Conservation (phyloP, 2,797 vertebrate genomes). For the Echeneis naucrates region DNA sequence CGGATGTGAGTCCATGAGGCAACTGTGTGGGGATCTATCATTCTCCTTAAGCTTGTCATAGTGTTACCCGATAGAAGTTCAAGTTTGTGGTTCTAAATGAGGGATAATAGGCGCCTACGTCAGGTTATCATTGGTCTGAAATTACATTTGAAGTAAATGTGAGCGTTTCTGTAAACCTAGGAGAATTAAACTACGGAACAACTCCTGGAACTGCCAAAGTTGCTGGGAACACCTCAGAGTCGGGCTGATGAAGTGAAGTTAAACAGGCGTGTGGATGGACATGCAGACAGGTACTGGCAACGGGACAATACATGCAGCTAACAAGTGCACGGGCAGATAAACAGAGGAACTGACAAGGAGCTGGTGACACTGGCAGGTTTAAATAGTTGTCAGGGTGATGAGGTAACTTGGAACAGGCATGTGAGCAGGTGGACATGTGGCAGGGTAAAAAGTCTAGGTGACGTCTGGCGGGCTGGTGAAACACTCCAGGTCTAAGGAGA, state of each 20-base stretch:
- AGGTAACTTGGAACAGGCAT: background rate
- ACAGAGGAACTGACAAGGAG: background rate
- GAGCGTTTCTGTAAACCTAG: background rate
- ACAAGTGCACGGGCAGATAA: no score
- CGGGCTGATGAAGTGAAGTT: background rate
- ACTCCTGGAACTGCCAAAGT: background rate
- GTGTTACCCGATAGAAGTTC: background rate
- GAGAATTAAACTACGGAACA: background rate
- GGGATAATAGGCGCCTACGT: no score
- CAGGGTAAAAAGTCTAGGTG: background rate
- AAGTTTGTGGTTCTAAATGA: constrained; percentile 30
- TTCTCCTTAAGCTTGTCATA: constrained; percentile 38
- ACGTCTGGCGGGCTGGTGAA: background rate
- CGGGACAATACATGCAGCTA: background rate
- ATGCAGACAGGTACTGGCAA: background rate
- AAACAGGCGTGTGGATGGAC: background rate
- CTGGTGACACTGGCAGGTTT: background rate
- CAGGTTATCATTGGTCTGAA: background rate
- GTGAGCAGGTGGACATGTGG: background rate
- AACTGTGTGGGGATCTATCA: constrained; percentile 21
- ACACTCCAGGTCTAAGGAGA: background rate
- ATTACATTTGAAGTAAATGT: background rate
- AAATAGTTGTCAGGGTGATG: background rate
- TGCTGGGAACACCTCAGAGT: background rate
- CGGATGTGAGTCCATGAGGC: constrained; percentile 32